phyloP scores from a whole-genome alignment of 2,113 vertebrate species.

The Gallinago jamesoni region DNA sequence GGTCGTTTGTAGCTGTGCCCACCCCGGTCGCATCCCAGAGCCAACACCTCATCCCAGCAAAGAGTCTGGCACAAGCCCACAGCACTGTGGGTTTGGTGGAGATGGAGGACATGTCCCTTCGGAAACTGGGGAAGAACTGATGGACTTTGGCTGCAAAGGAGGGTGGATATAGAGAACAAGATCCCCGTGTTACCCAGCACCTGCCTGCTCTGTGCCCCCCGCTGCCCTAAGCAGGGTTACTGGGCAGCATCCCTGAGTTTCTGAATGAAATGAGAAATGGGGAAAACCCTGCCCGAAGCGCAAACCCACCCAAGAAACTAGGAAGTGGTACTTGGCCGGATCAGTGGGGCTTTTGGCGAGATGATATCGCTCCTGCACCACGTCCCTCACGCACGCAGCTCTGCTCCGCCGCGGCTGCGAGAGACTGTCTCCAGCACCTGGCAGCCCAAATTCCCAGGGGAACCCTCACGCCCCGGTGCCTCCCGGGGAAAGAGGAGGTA shows the following conservation, averaged over 20 bases:
- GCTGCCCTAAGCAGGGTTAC: background rate
- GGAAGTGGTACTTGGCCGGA: background rate
- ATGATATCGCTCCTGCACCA: background rate
- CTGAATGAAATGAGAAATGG: background rate
- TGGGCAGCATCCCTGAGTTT: background rate
- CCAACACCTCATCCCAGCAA: background rate
- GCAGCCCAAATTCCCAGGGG: background rate
- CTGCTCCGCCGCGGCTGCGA: background rate
- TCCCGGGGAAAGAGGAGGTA: background rate
- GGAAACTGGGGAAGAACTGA: background rate
- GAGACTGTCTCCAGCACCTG: background rate
- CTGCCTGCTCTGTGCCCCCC: background rate
- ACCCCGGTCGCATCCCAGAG: background rate
- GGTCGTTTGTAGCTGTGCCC: background rate
- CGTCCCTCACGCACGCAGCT: accelerated
- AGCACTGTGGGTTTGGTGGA: background rate
- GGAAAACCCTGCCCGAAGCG: background rate
- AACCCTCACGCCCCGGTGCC: background rate
- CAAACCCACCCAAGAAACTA: background rate
- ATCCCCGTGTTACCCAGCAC: background rate
- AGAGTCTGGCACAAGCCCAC: background rate
- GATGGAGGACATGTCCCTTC: background rate
- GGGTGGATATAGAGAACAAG: background rate
- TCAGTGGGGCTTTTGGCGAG: background rate
- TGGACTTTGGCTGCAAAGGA: conserved; percentile 6